Evolutionary conservation across 1,140 invertebrate species (phyloP).

Genomic region (Drosophila repletoides): DNA sequence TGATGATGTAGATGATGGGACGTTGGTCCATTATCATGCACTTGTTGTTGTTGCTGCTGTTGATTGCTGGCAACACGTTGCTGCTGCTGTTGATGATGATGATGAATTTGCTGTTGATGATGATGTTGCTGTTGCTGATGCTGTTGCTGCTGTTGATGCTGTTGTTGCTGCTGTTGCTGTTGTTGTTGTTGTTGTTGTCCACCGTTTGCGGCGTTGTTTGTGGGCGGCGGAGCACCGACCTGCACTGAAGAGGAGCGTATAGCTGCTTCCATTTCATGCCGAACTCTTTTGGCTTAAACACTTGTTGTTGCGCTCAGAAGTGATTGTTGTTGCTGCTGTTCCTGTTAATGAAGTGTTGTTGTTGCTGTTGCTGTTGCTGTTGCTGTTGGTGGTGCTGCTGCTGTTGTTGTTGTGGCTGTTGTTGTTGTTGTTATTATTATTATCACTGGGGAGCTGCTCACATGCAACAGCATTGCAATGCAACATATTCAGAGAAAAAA

Average conservation of each 20-base stretch:
- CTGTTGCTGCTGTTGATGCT: slow-evolving; percentile 51
- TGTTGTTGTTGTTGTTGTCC: slow-evolving; percentile 60
- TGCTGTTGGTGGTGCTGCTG: slow-evolving; percentile 22
- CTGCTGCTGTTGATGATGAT: slow-evolving; percentile 45
- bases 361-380: slow-evolving; percentile 13
- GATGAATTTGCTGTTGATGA: slow-evolving; percentile 46
- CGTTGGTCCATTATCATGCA: slow-evolving; percentile 80
- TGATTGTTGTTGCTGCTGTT: slow-evolving; percentile 20
- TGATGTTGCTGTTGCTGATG: slow-evolving; percentile 42
- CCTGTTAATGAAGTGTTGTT: slow-evolving; percentile 20
- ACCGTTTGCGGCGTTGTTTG: slow-evolving; percentile 72
- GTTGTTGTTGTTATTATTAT: slow-evolving; percentile 29
- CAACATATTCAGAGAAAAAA: slow-evolving; percentile 53
- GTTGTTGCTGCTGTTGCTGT: slow-evolving; percentile 64
- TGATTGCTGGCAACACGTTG: slow-evolving; percentile 66
- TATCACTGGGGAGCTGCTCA: slow-evolving; percentile 47
- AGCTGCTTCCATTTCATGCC: slow-evolving; percentile 83
- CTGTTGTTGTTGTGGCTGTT: slow-evolving; percentile 18
- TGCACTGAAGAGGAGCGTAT: slow-evolving; percentile 83
- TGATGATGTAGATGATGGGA: slow-evolving; percentile 72
- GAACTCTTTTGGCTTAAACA: slow-evolving; percentile 81
- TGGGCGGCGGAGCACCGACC: slow-evolving; percentile 81
- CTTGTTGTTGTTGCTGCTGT: slow-evolving; percentile 69
- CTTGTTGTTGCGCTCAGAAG: slow-evolving; percentile 75
- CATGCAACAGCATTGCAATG: slow-evolving; percentile 68